These are phyloP conservation scores for Calliopum simillimum DNA, from an alignment of 2,888 invertebrate genomes.

Conservation along the genomic window DNA sequence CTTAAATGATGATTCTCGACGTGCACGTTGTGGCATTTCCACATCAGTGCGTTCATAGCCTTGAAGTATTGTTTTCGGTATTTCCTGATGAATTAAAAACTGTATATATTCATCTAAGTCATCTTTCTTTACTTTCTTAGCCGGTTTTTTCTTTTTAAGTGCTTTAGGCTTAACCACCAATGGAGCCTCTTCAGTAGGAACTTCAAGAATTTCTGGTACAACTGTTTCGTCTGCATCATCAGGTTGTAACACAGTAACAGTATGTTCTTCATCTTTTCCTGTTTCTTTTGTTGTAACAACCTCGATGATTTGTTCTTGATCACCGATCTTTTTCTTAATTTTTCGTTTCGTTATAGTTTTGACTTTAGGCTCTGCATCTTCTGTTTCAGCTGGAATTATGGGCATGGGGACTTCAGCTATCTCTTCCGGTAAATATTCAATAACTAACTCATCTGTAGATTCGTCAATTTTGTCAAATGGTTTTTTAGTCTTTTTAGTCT, in stretches of 20 bases:
- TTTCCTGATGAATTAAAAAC: constrained; percentile 65
- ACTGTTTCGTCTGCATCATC: constrained; percentile 47
- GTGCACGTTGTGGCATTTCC: constrained; percentile 61
- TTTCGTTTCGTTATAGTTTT: constrained; percentile 56
- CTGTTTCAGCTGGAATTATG: constrained; percentile 46
- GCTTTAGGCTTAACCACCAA: constrained; percentile 43
- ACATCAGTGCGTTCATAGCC: constrained; percentile 65
- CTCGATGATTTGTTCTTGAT: constrained; percentile 56
- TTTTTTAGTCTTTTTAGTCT: constrained; percentile 55
- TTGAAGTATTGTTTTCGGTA: constrained; percentile 65
- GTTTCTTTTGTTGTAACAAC: constrained; percentile 55
- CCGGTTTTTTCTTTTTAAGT: constrained; percentile 57
- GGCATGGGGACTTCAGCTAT: constrained; percentile 49
- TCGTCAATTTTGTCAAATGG: constrained; percentile 59
- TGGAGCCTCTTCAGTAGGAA: constrained; percentile 37
- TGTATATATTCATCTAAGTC: constrained; percentile 66
- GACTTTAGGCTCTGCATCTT: constrained; percentile 49
- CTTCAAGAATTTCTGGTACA: constrained; percentile 44
- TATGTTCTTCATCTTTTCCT: constrained; percentile 57
- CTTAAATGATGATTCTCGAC: constrained; percentile 56
- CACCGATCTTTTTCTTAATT: constrained; percentile 57
- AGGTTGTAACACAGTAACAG: constrained; percentile 52
- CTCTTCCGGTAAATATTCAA: constrained; percentile 57
- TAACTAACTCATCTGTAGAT: constrained; percentile 55
- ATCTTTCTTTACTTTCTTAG: constrained; percentile 59